Evolutionary conservation across 2,113 vertebrate genomes (phyloP).

Genomic region (Plecturocebus donacophilus): DNA sequence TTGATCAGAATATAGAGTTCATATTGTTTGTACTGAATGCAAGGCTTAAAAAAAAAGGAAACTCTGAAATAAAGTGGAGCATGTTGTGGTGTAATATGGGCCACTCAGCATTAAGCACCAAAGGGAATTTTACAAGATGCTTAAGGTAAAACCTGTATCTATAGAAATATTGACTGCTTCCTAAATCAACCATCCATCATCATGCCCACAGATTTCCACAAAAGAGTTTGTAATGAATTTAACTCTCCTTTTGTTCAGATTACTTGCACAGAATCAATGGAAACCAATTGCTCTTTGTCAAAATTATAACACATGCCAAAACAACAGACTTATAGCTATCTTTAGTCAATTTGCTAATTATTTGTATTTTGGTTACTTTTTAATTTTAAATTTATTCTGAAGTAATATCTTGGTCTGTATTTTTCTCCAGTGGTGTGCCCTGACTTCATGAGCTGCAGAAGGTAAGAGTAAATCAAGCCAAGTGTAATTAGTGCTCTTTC

Average conservation of each 20-base stretch:
- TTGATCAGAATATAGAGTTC: slow-evolving; percentile 5
- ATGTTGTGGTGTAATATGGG: not conserved
- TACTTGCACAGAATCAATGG: slow-evolving; percentile 32
- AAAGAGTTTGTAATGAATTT: slow-evolving; percentile 26
- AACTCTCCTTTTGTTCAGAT: slow-evolving; percentile 22
- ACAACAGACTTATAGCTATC: not conserved
- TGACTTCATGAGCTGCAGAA: slow-evolving; percentile 8
- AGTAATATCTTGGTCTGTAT: not conserved
- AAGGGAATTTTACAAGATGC: slow-evolving; percentile 37
- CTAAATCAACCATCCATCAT: slow-evolving; percentile 20
- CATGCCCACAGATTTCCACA: not conserved
- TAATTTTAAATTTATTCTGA: slow-evolving; percentile 53
- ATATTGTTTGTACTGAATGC: not conserved
- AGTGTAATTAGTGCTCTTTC: slow-evolving; percentile 59
- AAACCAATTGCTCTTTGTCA: slow-evolving; percentile 17
- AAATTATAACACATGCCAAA: not conserved
- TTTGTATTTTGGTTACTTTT: slow-evolving; percentile 40
- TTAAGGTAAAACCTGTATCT: slow-evolving; percentile 32
- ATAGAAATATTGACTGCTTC: slow-evolving; percentile 28
- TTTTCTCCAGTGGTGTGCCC: not conserved
- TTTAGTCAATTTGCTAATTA: slow-evolving; percentile 47
- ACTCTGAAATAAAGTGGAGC: not conserved
- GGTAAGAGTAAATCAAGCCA: slow-evolving; percentile 43
- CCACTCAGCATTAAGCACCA: not conserved
- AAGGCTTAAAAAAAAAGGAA: not conserved